A percentile compares a stretch with the other conserved stretches of the same genome.
Evolutionary conservation across 2,888 invertebrate genomes (phyloP).

Genomic region (Meta bourneti): DNA sequence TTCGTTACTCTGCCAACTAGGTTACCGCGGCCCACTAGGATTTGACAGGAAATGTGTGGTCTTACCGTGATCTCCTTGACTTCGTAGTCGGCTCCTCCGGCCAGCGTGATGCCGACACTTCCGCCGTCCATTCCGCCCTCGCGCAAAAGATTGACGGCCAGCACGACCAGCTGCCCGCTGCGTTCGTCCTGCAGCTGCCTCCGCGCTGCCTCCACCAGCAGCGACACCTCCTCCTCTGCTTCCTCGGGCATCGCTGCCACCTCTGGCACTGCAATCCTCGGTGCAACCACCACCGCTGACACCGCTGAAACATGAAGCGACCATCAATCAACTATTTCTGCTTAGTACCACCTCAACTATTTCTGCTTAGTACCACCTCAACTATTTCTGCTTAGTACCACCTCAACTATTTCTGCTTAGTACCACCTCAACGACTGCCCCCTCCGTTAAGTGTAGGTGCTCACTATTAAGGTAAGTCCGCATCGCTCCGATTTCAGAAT

Average conservation of each 20-base stretch:
- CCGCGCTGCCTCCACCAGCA: conserved; percentile 85
- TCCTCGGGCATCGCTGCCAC: not conserved
- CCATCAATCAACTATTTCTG: not conserved
- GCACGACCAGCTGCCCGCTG: conserved; percentile 82
- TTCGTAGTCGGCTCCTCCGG: conserved; percentile 94
- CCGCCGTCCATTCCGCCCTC: conserved; percentile 83
- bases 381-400: no score
- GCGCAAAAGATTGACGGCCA: conserved; percentile 84
- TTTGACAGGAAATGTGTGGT: not conserved
- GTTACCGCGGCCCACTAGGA: no score
- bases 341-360: no score
- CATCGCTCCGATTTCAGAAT: no score
- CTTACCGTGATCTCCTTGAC: conserved; percentile 93
- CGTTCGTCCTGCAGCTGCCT: conserved; percentile 85
- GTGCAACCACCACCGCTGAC: conserved; percentile 10
- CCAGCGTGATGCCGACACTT: conserved; percentile 92
- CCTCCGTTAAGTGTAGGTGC: no score
- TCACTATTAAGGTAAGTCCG: no score
- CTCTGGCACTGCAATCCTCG: not conserved
- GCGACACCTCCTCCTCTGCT: conserved; percentile 83
- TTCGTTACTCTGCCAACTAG: no score
- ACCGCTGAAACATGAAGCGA: not conserved
- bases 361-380: no score
- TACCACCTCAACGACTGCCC: no score
- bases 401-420: no score